phyloP scores from a whole-genome alignment of 2,113 vertebrate genomes.

The Microtus oregoni region DNA sequence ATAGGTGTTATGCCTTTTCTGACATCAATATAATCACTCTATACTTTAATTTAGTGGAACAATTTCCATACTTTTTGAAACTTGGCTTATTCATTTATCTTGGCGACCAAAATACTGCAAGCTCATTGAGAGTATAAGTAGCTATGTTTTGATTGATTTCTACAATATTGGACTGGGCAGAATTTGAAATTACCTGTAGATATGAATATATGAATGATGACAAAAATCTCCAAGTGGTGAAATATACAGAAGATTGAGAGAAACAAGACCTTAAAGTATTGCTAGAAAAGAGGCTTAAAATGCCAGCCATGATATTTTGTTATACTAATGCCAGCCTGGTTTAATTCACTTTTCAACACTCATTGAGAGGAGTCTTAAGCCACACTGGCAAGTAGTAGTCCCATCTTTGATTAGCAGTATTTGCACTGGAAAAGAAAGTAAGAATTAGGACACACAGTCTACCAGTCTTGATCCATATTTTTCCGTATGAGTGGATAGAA shows the following conservation, averaged over 20 bases:
- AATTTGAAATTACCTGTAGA: slow-evolving; percentile 32
- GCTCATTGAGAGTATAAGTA: background rate
- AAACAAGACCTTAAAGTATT: slow-evolving; percentile 9
- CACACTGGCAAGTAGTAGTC: background rate
- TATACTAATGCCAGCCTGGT: background rate
- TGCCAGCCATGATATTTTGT: background rate
- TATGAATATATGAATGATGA: slow-evolving; percentile 33
- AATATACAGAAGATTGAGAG: background rate
- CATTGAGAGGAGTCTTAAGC: background rate
- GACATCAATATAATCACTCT: background rate
- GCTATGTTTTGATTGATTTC: slow-evolving; percentile 5
- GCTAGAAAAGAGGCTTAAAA: background rate
- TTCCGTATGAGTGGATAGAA: background rate
- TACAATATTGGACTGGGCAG: background rate
- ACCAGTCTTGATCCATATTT: background rate
- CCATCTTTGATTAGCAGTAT: background rate
- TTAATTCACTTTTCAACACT: background rate
- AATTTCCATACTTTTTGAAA: background rate
- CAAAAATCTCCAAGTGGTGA: background rate
- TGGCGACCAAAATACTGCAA: background rate
- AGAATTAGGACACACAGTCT: background rate
- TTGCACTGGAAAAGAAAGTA: background rate
- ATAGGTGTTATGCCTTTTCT: background rate
- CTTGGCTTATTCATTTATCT: background rate
- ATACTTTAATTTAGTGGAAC: background rate